phyloP scores from a whole-genome alignment of 2,797 vertebrate genomes.

The Aldrovandia affinis region DNA sequence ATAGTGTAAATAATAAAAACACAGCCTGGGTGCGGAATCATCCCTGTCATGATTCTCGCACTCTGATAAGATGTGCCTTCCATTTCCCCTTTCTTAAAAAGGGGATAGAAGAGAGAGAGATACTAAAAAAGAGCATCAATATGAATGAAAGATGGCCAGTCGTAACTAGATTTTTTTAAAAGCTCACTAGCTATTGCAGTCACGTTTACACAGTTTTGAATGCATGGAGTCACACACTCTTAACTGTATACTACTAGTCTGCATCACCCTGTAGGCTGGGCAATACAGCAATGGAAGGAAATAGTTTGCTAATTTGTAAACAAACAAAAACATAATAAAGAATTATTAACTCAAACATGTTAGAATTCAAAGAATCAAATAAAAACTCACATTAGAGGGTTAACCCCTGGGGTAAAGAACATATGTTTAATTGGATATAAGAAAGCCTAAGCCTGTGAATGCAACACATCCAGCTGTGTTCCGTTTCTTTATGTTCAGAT shows the following conservation, averaged over 20 bases:
- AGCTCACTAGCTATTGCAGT: background rate
- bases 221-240: background rate
- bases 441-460: background rate
- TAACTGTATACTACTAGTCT: background rate
- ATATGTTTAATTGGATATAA: too few relatives aligned
- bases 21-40: background rate
- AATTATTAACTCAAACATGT: background rate
- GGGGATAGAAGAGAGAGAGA: background rate
- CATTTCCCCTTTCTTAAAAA: background rate
- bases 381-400: too few relatives aligned
- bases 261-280: background rate
- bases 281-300: background rate
- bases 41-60: background rate
- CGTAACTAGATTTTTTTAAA: constrained; percentile 7
- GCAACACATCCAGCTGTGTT: too few relatives aligned
- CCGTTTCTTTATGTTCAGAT: too few relatives aligned
- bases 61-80: background rate
- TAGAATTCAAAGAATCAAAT: too few relatives aligned
- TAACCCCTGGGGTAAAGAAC: too few relatives aligned
- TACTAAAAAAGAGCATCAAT: background rate
- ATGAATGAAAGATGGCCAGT: background rate
- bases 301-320: background rate
- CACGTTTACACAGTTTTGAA: background rate
- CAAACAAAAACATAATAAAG: background rate
- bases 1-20: constrained; percentile 45